Conservation (phyloP, 35 echinoderm and acorn worm species). For the Stichopus chloronotus region DNA sequence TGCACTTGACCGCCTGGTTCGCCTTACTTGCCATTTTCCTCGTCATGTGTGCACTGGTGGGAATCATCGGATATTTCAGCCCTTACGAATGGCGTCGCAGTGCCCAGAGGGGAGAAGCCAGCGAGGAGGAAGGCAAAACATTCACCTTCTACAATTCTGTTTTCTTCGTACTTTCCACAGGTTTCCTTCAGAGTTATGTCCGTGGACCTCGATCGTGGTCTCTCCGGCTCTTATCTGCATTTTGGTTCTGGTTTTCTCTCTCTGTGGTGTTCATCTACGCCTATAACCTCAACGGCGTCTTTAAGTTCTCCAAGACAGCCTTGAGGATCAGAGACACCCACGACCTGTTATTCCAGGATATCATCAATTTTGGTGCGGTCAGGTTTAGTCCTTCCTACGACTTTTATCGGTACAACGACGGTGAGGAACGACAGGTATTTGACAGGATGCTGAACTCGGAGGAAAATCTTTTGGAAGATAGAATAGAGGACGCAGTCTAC, state of each 20-base stretch:
- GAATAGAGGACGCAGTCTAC: conserved; percentile 62
- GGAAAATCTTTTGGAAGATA: conserved; percentile 67
- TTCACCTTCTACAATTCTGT: conserved; percentile 71
- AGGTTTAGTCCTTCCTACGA: conserved; percentile 75
- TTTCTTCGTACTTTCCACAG: conserved; percentile 50
- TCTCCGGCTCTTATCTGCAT: conserved; percentile 58
- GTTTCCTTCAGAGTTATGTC: conserved; percentile 73
- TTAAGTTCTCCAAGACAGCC: conserved; percentile 71
- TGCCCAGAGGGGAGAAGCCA: conserved; percentile 61
- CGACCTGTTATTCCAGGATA: conserved; percentile 68
- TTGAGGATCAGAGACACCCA: conserved; percentile 27
- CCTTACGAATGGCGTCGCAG: conserved; percentile 72
- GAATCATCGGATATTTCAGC: conserved; percentile 57
- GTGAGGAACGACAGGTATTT: conserved; percentile 48
- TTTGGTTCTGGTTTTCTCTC: conserved; percentile 84
- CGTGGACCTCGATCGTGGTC: conserved; percentile 65
- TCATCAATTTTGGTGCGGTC: conserved; percentile 76
- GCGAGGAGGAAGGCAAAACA: conserved; percentile 60
- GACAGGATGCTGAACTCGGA: conserved; percentile 64
- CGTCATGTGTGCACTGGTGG: conserved; percentile 61
- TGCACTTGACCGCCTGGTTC: conserved; percentile 75
- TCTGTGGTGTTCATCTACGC: conserved; percentile 76
- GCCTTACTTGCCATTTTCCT: conserved; percentile 70
- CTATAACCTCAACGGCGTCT: conserved; percentile 65
- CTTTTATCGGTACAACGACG: conserved; percentile 58